These are phyloP conservation scores for Sclerodermus sp. DNA, from an alignment of 2,888 invertebrate species.

Conservation along the genomic window DNA sequence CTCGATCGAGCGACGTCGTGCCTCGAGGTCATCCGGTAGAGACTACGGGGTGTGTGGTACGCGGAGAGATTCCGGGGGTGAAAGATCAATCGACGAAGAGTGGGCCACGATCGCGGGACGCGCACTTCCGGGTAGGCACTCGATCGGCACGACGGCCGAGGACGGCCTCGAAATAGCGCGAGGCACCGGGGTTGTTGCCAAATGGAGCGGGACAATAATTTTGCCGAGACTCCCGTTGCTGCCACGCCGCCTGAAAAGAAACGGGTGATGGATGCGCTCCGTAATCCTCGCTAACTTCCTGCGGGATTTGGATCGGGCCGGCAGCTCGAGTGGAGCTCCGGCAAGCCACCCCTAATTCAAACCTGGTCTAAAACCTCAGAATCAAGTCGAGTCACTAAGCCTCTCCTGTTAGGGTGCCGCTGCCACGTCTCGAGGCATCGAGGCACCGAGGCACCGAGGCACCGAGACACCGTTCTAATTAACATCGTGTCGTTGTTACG, in stretches of 20 bases:
- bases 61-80: too few relatives aligned
- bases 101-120: too few relatives aligned
- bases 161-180: too few relatives aligned
- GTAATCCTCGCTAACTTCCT: constrained; percentile 57
- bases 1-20: too few relatives aligned
- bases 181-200: too few relatives aligned
- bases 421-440: background rate
- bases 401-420: constrained; percentile 23
- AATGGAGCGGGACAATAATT: too few relatives aligned
- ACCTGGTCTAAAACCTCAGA: constrained; percentile 50
- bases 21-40: too few relatives aligned
- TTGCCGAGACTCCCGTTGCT: too few relatives aligned
- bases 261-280: constrained; percentile 54
- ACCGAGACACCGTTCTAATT: constrained; percentile 52
- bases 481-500: constrained; percentile 53
- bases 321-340: constrained; percentile 23
- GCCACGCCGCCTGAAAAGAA: constrained; percentile 35
- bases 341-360: constrained; percentile 40
- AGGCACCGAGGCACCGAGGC: constrained; percentile 7
- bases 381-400: constrained; percentile 55
- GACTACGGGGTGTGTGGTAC: too few relatives aligned
- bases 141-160: too few relatives aligned
- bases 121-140: too few relatives aligned
- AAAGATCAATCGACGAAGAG: too few relatives aligned
- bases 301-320: constrained; percentile 46